Evolutionary conservation across 2,113 vertebrate species (phyloP).

Genomic region (Natator depressus): DNA sequence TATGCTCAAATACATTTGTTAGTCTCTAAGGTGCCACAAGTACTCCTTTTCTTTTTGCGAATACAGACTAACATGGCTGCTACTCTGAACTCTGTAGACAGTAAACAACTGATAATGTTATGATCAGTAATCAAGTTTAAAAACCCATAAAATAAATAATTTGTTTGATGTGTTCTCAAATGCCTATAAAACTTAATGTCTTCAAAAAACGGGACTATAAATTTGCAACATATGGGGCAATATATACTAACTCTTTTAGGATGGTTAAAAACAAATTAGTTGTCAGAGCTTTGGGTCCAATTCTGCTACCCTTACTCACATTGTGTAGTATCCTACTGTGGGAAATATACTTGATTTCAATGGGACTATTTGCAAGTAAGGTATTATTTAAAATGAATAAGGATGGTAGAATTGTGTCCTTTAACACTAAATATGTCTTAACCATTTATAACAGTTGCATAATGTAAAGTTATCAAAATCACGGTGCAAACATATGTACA

Average conservation of each 20-base stretch:
- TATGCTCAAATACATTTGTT: too few species aligned
- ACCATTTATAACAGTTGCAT: not conserved
- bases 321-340: not conserved
- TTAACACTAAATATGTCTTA: not conserved
- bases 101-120: not conserved
- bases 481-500: not conserved
- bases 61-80: too few species aligned
- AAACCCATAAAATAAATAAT: constrained; percentile 1
- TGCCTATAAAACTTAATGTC: not conserved
- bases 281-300: not conserved
- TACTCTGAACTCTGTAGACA: not conserved
- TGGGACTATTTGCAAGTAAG: not conserved
- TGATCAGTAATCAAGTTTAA: not conserved
- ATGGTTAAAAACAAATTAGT: not conserved
- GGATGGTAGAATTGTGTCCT: not conserved
- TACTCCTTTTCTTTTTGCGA: too few species aligned
- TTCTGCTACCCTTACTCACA: not conserved
- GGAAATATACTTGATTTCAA: not conserved
- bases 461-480: not conserved
- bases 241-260: not conserved
- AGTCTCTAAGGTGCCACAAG: too few species aligned
- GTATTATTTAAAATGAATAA: not conserved
- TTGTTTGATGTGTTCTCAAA: not conserved
- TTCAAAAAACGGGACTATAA: not conserved
- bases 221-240: not conserved